A percentile compares a stretch with the other conserved stretches of the same genome.
Conservation (phyloP, 2,113 vertebrate genomes). For the Eonycteris spelaea region DNA sequence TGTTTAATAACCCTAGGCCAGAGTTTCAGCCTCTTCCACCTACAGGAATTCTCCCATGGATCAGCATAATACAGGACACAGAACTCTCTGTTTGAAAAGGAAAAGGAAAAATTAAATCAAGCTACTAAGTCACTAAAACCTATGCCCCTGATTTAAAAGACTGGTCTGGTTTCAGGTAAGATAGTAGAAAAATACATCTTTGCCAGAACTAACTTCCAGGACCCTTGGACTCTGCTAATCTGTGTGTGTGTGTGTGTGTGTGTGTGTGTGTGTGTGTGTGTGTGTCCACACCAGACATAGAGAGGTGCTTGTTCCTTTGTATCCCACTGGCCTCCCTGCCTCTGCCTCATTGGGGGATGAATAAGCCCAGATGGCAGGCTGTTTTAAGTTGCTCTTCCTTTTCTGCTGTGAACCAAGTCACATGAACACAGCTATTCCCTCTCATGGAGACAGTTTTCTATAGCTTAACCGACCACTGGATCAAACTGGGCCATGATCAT, state of each 20-base stretch:
- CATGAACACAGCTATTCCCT: not conserved
- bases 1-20: slow-evolving; percentile 14
- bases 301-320: slow-evolving; percentile 45
- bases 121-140: not conserved
- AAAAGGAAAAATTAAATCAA: not conserved
- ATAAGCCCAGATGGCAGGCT: not conserved
- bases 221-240: not conserved
- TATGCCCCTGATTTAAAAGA: not conserved
- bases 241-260: not conserved
- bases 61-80: slow-evolving; percentile 16
- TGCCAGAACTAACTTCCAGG: not conserved
- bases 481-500: not conserved
- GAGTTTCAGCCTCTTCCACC: slow-evolving; percentile 21
- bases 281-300: not conserved
- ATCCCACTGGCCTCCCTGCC: not conserved
- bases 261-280: not conserved
- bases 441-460: not conserved
- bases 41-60: slow-evolving; percentile 36
- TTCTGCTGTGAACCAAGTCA: not conserved
- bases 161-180: slow-evolving; percentile 2
- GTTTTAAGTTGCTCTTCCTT: not conserved
- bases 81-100: slow-evolving; percentile 23
- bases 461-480: not conserved
- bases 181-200: not conserved
- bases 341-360: not conserved